Evolutionary conservation across 2,797 vertebrate genomes (phyloP).

Genomic region (Tarsius wallacei): DNA sequence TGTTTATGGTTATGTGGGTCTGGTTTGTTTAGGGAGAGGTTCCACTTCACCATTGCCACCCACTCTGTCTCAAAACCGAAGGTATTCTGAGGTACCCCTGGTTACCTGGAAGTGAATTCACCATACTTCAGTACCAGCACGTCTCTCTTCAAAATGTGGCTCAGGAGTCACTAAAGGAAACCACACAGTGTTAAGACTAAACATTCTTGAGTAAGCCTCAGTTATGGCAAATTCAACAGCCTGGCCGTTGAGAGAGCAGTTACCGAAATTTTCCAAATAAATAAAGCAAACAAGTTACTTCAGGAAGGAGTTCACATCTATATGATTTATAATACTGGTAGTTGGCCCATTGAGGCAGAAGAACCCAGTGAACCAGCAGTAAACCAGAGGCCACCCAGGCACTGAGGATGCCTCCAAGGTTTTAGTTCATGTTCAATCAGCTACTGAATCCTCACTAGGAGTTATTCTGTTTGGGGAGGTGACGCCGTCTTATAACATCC

Average conservation of each 20-base stretch:
- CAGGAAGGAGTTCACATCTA: slow-evolving; percentile 90
- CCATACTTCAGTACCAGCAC: slow-evolving; percentile 82
- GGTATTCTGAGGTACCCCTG: slow-evolving; percentile 80
- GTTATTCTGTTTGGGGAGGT: slow-evolving; percentile 72
- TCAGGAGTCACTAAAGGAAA: slow-evolving; percentile 89
- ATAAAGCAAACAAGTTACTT: slow-evolving; percentile 92
- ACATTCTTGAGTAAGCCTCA: slow-evolving; percentile 89
- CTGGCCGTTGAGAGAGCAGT: slow-evolving; percentile 86
- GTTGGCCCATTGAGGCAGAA: slow-evolving; percentile 84
- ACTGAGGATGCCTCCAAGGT: slow-evolving; percentile 62
- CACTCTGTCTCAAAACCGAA: slow-evolving; percentile 73
- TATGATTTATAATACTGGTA: slow-evolving; percentile 90
- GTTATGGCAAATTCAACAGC: slow-evolving; percentile 87
- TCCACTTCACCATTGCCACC: slow-evolving; percentile 77
- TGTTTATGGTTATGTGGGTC: slow-evolving; percentile 73
- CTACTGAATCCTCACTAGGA: slow-evolving; percentile 36
- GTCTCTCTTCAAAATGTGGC: slow-evolving; percentile 86
- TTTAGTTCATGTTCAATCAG: slow-evolving; percentile 52
- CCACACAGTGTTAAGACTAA: slow-evolving; percentile 89
- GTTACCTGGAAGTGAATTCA: slow-evolving; percentile 89
- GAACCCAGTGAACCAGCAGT: slow-evolving; percentile 85
- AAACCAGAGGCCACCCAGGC: slow-evolving; percentile 89
- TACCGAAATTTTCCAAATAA: slow-evolving; percentile 93
- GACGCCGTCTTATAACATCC: slow-evolving; percentile 81
- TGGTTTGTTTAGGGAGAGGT: slow-evolving; percentile 77